A percentile compares a stretch with the other conserved stretches of the same genome.
These are phyloP conservation scores for Phaenicophaeus curvirostris DNA, from an alignment of 2,797 vertebrate species.

Conservation along the genomic window DNA sequence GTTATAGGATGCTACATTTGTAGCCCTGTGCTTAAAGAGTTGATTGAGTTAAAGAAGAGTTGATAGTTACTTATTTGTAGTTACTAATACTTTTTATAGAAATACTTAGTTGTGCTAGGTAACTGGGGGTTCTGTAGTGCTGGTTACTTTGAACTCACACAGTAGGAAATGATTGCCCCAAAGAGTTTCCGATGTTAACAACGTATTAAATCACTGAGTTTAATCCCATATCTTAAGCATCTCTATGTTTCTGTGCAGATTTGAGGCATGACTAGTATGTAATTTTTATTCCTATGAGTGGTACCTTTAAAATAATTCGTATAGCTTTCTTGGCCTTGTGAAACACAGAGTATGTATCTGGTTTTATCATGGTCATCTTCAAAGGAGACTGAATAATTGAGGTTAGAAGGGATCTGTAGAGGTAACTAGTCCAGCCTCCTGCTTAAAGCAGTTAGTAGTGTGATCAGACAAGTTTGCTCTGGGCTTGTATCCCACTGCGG, in stretches of 20 bases:
- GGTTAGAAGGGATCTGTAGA: not conserved
- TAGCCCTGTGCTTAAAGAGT: not conserved
- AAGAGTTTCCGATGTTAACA: not conserved
- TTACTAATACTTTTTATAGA: not conserved
- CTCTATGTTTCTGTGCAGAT: not conserved
- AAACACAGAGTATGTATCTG: not conserved
- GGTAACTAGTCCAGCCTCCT: not conserved
- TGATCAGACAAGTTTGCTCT: not conserved
- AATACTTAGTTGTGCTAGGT: not conserved
- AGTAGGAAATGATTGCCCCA: not conserved
- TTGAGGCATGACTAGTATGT: not conserved
- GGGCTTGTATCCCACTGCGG: not conserved
- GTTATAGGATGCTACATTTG: not conserved
- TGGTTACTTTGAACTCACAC: not conserved
- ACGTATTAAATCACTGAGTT: not conserved
- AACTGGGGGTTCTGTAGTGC: not conserved
- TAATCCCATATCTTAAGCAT: not conserved
- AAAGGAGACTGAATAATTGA: not conserved
- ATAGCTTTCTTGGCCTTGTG: not conserved
- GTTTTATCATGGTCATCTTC: not conserved
- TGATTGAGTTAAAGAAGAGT: too few species aligned
- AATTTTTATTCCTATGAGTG: not conserved
- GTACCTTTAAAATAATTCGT: not conserved
- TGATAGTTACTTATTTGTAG: not conserved
- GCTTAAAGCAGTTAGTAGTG: not conserved